Conservation (phyloP, 2,113 vertebrate genomes). For the Morone chrysops region DNA sequence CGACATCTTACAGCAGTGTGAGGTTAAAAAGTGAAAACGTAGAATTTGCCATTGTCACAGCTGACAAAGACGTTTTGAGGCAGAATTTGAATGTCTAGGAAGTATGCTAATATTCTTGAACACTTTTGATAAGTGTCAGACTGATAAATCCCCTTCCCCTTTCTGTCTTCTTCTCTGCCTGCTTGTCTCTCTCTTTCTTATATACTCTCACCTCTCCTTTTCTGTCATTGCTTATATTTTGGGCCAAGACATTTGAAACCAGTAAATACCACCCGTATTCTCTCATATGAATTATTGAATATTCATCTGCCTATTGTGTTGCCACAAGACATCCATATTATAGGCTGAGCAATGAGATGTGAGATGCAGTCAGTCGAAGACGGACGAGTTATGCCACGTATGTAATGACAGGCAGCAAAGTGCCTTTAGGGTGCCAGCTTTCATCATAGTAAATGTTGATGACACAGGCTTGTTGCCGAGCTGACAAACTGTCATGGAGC, state of each 20-base stretch:
- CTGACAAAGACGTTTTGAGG: slow-evolving; percentile 41
- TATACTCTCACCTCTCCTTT: slow-evolving; percentile 2
- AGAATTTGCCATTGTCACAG: slow-evolving; percentile 41
- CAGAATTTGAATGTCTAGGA: slow-evolving; percentile 46
- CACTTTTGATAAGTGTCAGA: slow-evolving; percentile 57
- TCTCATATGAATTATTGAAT: slow-evolving; percentile 69
- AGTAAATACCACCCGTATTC: slow-evolving; percentile 32
- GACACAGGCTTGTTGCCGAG: slow-evolving; percentile 73
- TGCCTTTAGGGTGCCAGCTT: slow-evolving; percentile 76
- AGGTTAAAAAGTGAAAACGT: slow-evolving; percentile 37
- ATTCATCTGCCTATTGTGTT: slow-evolving; percentile 49
- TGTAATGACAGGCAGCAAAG: slow-evolving; percentile 65
- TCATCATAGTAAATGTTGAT: slow-evolving; percentile 74
- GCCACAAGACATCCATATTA: slow-evolving; percentile 30
- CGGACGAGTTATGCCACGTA: slow-evolving; percentile 42
- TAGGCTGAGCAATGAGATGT: slow-evolving; percentile 26
- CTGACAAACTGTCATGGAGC: slow-evolving; percentile 74
- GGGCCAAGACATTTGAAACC: slow-evolving; percentile 39
- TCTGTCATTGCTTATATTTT: slow-evolving; percentile 46
- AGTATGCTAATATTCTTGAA: slow-evolving; percentile 56
- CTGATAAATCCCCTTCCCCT: slow-evolving; percentile 26
- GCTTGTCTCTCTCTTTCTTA: slow-evolving; percentile 5
- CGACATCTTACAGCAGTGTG: neutral
- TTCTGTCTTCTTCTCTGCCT: slow-evolving; percentile 12
- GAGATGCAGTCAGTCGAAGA: slow-evolving; percentile 26